Conservation (phyloP, 2,797 vertebrate species). For the Melanogrammus aeglefinus region DNA sequence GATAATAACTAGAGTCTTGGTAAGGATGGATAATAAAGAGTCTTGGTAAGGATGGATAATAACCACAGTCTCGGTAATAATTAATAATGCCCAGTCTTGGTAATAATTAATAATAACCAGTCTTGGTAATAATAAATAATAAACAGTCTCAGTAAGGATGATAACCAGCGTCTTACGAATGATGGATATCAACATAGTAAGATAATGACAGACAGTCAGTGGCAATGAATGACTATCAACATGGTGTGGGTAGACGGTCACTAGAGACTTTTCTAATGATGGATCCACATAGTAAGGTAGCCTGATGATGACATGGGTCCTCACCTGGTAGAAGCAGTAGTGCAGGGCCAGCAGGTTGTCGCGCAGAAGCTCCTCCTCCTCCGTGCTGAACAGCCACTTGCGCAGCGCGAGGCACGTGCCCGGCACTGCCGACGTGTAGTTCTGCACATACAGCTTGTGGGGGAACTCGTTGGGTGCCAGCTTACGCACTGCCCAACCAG, state of each 20-base stretch:
- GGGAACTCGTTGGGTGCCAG: constrained; percentile 96
- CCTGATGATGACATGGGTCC: constrained; percentile 30
- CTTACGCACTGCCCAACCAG: constrained; percentile 81
- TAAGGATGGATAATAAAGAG: too few relatives aligned
- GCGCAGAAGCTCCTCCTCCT: constrained; percentile 89
- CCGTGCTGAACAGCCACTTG: constrained; percentile 95
- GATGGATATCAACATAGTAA: too few relatives aligned
- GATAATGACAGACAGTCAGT: too few relatives aligned
- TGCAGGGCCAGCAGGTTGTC: constrained; percentile 91
- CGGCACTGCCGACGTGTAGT: constrained; percentile 92
- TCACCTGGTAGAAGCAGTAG: constrained; percentile 89
- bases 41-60: too few relatives aligned
- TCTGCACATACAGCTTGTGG: constrained; percentile 97
- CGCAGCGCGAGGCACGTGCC: constrained; percentile 92
- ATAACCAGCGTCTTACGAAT: too few relatives aligned
- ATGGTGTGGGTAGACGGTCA: not conserved
- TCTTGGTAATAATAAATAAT: too few relatives aligned
- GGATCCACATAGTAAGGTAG: not conserved
- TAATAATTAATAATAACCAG: too few relatives aligned
- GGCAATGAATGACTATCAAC: too few relatives aligned
- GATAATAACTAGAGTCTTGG: too few relatives aligned
- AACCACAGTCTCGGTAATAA: too few relatives aligned
- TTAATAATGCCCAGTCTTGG: too few relatives aligned
- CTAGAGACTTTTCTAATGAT: not conserved
- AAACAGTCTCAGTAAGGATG: too few relatives aligned